Base-by-base conservation (phyloP, 2,888 invertebrate genomes). In the Lamellibrachia columna region DNA sequence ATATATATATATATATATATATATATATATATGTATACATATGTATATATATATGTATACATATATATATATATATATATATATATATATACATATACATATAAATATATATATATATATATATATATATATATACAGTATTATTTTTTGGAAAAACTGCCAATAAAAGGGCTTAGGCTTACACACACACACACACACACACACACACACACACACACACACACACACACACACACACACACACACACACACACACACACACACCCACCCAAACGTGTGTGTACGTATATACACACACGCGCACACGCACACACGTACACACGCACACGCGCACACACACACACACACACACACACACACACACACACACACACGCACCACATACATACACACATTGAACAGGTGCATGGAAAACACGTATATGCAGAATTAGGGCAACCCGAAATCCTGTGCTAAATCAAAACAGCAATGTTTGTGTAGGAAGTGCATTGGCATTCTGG, bases 31-130 rank as follows among this genome's bases (percentile, higher is more conserved):
- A 90, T 90, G 1, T 90, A 22, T n/a, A n/a, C 1, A 90, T 90
- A n/a, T 22, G 1, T 22, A 1, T 90, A n/a, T 90, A 1, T 1
- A 90, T 90, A 90, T 90, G 1, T 90, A 90, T 90, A 90, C 1
- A 90, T 90, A 90, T 90, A 90, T 90, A 90, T 90, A 90, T 90
- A 90, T 90, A 90, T 90, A 90, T 90, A 90, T 90, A 90, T 90
- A 90, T 90, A 90, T 90, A 90, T 90, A 90, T 90, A 90, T 90
- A 90, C 1, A 90, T 90, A n/a, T 90, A n/a, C 1, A n/a, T 90
- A 90, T 90, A 90, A 1, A 90, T 90, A 90, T 90, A 90, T 90
- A n/a, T 90, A 90, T 90, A 90, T n/a, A 90, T n/a, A 90, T 90
- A 90, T n/a, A 90, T 90, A 90, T 90, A 40, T 40, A 40, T 40